Evolutionary conservation across 2,113 vertebrate genomes (phyloP).

Genomic region (Ardeotis arabs): DNA sequence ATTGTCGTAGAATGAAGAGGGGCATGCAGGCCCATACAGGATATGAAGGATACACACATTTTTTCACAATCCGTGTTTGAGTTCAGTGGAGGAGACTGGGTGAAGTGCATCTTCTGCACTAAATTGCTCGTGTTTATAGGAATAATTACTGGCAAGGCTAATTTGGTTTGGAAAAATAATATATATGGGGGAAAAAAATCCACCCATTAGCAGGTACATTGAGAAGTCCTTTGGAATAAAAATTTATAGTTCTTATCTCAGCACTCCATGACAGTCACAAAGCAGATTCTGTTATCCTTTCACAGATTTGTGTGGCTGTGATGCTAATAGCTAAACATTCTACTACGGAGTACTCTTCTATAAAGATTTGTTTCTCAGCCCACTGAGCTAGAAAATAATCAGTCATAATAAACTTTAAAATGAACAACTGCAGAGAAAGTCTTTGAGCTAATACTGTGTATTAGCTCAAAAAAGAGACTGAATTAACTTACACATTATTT

Average conservation of each 20-base stretch:
- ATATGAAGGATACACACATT: background rate
- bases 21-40: accelerated
- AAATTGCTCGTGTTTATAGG: background rate
- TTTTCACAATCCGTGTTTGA: background rate
- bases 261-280: background rate
- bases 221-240: background rate
- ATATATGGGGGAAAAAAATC: accelerated
- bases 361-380: conserved; percentile 26
- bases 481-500: conserved; percentile 3
- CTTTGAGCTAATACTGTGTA: background rate
- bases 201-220: background rate
- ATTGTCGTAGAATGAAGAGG: background rate
- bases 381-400: conserved; percentile 34
- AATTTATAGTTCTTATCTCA: background rate
- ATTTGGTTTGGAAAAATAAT: background rate
- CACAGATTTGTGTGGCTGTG: background rate
- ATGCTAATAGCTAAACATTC: background rate
- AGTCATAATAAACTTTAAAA: background rate
- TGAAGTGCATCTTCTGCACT: background rate
- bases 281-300: background rate
- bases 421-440: background rate
- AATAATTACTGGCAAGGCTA: background rate
- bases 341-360: background rate
- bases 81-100: background rate
- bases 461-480: background rate